Base-by-base conservation (phyloP, 2,113 vertebrate species). In the Stigmatopora argus region DNA sequence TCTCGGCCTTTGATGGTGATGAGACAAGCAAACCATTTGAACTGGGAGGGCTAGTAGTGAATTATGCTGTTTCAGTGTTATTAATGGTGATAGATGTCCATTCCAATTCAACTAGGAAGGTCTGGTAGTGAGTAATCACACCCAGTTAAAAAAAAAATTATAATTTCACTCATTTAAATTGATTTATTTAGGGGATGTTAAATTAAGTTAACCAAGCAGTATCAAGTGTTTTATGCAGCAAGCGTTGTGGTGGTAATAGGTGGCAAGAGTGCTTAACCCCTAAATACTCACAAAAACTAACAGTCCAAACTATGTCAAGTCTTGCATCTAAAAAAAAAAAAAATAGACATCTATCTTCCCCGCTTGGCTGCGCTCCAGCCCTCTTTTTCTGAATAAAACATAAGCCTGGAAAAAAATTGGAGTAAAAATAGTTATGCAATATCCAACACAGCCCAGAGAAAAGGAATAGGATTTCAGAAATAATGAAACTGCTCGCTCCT, bases 371-470 rank as follows among this genome's bases (percentile, higher is more conserved):
- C 79, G 77, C 70, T 57, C 47, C 47, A 71, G 74, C 73, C 73
- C 66, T 67, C 67, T 74, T 64, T 69, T 62, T 65, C 70, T 44
- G 77, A 87, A 87, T 87, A 85, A 88, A 86, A 80, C 82, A 87
- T 89, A 78, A 87, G 72, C 45, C 45, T 72, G 68, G 53, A 53
- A 68, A 82, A 83, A 31, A 21, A 41, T 21, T 41, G 3, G 41
- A 23, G 48, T 51, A 48, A 79, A 82, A 87, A 83, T 83, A 79
- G 80, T 73, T 72, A 38, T 18, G 73, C 69, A 68, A 80, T 57
- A 73, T 74, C 51, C 60, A 57, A 57, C 67, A 66, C 59, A 23
- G 41, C 41, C 19, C 38, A 15, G n/a, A 45, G 58, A 60, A 17
- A 19, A 61, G 59, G 45, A 61, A 61, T 12, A 61, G 14, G 41